Conservation (phyloP, 2,888 invertebrate species). For the Luperina testacea region DNA sequence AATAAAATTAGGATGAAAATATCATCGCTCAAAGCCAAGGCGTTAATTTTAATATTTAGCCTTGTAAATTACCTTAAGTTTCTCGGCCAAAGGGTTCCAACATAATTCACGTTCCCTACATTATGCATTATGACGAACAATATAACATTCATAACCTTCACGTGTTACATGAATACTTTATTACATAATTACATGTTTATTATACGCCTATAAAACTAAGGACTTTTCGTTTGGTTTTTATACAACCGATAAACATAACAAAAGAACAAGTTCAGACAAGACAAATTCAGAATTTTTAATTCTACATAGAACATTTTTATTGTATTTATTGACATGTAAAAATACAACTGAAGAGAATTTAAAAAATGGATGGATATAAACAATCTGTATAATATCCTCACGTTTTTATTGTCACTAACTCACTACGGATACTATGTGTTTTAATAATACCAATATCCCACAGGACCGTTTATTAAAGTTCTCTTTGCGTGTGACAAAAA, state of each 20-base stretch:
- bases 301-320: background rate
- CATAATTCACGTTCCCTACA: conserved; percentile 31
- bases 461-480: background rate
- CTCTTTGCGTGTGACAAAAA: background rate
- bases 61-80: conserved; percentile 34
- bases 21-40: background rate
- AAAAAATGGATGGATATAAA: background rate
- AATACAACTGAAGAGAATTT: background rate
- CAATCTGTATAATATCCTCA: background rate
- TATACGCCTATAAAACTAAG: conserved; percentile 11
- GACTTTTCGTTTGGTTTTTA: conserved; percentile 10
- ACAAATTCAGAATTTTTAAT: conserved; percentile 27
- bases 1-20: background rate
- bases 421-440: background rate
- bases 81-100: conserved; percentile 17
- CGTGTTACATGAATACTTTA: conserved; percentile 24
- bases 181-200: conserved; percentile 23
- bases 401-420: background rate
- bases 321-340: background rate
- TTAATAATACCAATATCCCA: conserved; percentile 1
- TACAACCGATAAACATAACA: conserved; percentile 19
- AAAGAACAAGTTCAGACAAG: background rate
- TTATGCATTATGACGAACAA: conserved; percentile 38
- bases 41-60: conserved; percentile 5
- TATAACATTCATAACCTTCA: conserved; percentile 49